phyloP scores from a whole-genome alignment of 2,888 invertebrate genomes.

The Arctia plantaginis region DNA sequence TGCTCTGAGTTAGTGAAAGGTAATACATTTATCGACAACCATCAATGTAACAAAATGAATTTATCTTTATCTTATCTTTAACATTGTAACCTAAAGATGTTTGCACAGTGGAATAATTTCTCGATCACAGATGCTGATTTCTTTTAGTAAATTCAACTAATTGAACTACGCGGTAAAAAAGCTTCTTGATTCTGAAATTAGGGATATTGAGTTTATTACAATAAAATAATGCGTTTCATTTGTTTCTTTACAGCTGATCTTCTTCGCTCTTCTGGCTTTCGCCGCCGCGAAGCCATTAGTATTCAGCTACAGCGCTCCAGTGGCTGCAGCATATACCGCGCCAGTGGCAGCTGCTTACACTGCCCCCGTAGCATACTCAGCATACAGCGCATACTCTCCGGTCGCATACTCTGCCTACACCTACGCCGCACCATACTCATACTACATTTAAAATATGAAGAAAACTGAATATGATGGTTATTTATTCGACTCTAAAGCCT shows the following conservation, averaged over 20 bases:
- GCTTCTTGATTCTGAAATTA: not conserved
- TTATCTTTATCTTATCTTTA: too few species aligned
- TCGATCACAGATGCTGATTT: too few species aligned
- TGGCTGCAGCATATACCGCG: conserved; percentile 66
- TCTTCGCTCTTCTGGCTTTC: conserved; percentile 84
- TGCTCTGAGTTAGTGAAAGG: not conserved
- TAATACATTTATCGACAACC: not conserved
- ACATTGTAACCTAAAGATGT: too few species aligned
- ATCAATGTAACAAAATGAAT: too few species aligned
- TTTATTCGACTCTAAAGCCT: conserved; percentile 10
- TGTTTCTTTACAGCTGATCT: conserved; percentile 74
- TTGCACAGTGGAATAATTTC: too few species aligned
- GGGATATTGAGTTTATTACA: not conserved
- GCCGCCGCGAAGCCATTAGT: conserved; percentile 62
- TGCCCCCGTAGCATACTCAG: conserved; percentile 73
- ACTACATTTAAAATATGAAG: conserved; percentile 53
- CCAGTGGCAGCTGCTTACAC: conserved; percentile 66
- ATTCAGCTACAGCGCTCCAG: conserved; percentile 62
- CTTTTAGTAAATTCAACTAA: not conserved
- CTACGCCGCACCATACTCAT: conserved; percentile 68
- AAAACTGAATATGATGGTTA: conserved; percentile 1
- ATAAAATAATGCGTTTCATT: not conserved
- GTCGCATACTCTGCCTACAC: conserved; percentile 67
- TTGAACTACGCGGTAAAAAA: not conserved
- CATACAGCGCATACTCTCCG: conserved; percentile 65